Percentiles rank a stretch among this genome's conserved stretches.
Conservation (phyloP, 2,113 vertebrate species). For the Taurulus bubalis region DNA sequence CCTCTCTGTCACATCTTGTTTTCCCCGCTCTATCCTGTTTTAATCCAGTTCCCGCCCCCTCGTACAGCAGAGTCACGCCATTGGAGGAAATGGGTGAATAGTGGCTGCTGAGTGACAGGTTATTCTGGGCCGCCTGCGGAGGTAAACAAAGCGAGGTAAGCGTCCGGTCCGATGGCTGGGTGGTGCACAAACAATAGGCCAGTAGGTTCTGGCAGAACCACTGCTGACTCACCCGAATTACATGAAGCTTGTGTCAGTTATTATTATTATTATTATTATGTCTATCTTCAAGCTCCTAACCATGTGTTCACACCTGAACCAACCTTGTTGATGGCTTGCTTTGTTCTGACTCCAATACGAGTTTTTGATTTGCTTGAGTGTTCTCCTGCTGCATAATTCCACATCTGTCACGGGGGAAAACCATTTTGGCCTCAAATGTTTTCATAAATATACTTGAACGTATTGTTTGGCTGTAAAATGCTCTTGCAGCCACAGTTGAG, state of each 20-base stretch:
- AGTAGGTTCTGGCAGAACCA: slow-evolving; percentile 13
- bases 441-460: no score
- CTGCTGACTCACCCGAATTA: background rate
- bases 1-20: slow-evolving; percentile 81
- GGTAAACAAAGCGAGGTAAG: slow-evolving; percentile 78
- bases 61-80: slow-evolving; percentile 73
- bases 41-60: slow-evolving; percentile 62
- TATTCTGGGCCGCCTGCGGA: slow-evolving; percentile 71
- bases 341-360: background rate
- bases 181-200: slow-evolving; percentile 68
- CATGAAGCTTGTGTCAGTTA: background rate
- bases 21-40: slow-evolving; percentile 81
- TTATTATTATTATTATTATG: background rate
- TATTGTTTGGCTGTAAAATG: no score
- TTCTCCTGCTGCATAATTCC: background rate
- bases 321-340: background rate
- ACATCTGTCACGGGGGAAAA: no score
- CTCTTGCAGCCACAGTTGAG: no score
- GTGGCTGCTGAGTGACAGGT: slow-evolving; percentile 78
- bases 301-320: background rate
- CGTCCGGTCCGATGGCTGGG: slow-evolving; percentile 53
- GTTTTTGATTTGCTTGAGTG: background rate
- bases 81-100: slow-evolving; percentile 80
- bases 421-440: no score
- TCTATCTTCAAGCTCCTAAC: background rate